Evolutionary conservation across 1,140 invertebrate species (phyloP), one percentile per base, ranked within the genome.

Genomic region (Psilanteris sp.): DNA sequence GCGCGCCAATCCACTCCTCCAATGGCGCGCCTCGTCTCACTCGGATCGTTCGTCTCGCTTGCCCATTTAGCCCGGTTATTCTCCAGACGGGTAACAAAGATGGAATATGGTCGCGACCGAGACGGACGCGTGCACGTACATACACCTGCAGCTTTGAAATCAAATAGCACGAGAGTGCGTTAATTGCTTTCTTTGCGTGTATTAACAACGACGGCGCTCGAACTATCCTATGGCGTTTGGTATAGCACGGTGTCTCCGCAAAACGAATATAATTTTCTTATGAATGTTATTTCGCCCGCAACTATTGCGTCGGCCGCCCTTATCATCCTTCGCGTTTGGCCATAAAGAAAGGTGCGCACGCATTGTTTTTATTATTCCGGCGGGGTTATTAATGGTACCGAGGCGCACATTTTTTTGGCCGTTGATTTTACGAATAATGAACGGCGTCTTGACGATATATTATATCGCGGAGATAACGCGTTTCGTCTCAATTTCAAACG

Each of bases 141-240:
- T 74, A 66, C 66, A 83, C 66, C 77, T 82, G 72, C 66, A 31
- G 70, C 66, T 54, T 52, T 39, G 67, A 79, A 48, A 44, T 37
- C 29, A 79, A 80, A 78, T 48, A 67, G 48, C 68, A 37, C 20
- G 46, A 75, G 16, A 43, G 61, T 62, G 54, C 34, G 57, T 73
- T 64, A 57, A 73, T 64, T 73, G 61, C 54, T 81, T 79, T 72
- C 62, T 48, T 71, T 34, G 5, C 14, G 32, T 29, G 32, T 61
- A 59, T n/a, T 2, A 4, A 2, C 14, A 18, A 43, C 3, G 5
- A 11, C 3, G 11, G 10, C 22, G 39, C 55, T 20, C 26, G 6
- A 32, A 24, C 16, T 18, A 8, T 14, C 37, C 32, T 24, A 15
- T 14, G 26, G 18, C 37, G 22, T 34, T 43, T 57, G 14, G 1